phyloP scores from a whole-genome alignment of 2,113 vertebrate genomes.

The Gymnocephalus cernua region DNA sequence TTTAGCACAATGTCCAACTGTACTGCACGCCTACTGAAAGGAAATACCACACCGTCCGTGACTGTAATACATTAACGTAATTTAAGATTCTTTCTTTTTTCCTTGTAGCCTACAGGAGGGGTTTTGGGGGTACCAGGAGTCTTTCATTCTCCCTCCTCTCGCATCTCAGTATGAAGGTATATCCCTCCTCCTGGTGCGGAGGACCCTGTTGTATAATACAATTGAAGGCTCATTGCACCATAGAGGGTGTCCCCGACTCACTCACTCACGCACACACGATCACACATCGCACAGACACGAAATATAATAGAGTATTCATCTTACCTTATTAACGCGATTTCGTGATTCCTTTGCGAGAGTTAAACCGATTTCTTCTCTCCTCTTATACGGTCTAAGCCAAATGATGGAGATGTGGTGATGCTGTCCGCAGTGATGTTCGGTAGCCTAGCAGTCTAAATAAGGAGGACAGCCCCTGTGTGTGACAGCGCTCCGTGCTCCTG shows the following conservation, averaged over 20 bases:
- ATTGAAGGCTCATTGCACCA: constrained; percentile 55
- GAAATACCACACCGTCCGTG: not conserved
- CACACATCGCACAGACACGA: not conserved
- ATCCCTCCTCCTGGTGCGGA: constrained; percentile 39
- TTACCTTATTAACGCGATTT: constrained; percentile 58
- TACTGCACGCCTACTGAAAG: not conserved
- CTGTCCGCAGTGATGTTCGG: constrained; percentile 12
- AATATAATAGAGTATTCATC: not conserved
- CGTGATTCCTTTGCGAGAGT: not conserved
- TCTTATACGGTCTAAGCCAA: constrained; percentile 14
- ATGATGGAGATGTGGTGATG: constrained; percentile 2
- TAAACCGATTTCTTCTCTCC: not conserved
- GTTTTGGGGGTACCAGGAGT: not conserved
- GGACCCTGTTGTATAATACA: constrained; percentile 66
- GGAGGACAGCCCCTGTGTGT: not conserved
- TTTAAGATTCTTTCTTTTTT: not conserved
- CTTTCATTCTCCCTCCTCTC: not conserved
- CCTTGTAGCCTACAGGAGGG: not conserved
- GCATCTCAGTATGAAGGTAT: constrained; percentile 34
- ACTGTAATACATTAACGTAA: not conserved
- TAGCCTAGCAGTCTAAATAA: not conserved
- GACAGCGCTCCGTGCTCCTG: not conserved
- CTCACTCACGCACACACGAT: not conserved
- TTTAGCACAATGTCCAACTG: constrained; percentile 12
- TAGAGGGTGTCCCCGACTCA: constrained; percentile 41